These are phyloP conservation scores for Columba livia DNA, from an alignment of 2,113 vertebrate genomes.

Conservation along the genomic window DNA sequence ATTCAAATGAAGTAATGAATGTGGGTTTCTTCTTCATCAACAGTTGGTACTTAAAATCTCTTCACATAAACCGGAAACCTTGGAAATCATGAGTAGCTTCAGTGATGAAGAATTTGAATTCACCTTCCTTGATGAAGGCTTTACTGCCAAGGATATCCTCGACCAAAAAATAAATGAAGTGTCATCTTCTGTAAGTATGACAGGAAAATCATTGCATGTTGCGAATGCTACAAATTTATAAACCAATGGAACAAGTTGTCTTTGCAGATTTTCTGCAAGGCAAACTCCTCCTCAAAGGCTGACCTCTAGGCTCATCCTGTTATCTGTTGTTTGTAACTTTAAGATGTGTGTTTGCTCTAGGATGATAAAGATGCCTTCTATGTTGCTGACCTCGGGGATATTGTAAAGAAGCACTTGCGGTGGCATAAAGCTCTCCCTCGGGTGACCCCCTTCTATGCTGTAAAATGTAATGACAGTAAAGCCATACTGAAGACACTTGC, in stretches of 20 bases:
- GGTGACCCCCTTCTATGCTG: conserved; percentile 91
- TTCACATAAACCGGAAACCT: not conserved
- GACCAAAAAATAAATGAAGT: conserved; percentile 97
- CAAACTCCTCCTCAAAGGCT: not conserved
- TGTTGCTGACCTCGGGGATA: conserved; percentile 92
- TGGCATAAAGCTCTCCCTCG: conserved; percentile 90
- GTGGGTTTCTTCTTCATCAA: not conserved
- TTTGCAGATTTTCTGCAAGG: not conserved
- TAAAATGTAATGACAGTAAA: conserved; percentile 94
- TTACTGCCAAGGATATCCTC: conserved; percentile 91
- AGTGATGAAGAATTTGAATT: conserved; percentile 82
- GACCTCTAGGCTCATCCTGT: not conserved
- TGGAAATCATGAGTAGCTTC: conserved; percentile 80
- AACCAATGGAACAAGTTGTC: not conserved
- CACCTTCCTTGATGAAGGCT: conserved; percentile 93
- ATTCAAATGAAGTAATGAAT: not conserved
- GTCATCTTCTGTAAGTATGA: conserved; percentile 85
- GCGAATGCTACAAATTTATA: not conserved
- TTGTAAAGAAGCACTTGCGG: conserved; percentile 91
- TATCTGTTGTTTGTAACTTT: not conserved
- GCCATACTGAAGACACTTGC: conserved; percentile 88
- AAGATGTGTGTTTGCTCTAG: conserved; percentile 68
- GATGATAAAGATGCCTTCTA: conserved; percentile 98
- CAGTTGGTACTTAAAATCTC: conserved; percentile 65
- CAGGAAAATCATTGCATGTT: not conserved